phyloP scores from a whole-genome alignment of 2,888 invertebrate species.

The Aplocera efformata region DNA sequence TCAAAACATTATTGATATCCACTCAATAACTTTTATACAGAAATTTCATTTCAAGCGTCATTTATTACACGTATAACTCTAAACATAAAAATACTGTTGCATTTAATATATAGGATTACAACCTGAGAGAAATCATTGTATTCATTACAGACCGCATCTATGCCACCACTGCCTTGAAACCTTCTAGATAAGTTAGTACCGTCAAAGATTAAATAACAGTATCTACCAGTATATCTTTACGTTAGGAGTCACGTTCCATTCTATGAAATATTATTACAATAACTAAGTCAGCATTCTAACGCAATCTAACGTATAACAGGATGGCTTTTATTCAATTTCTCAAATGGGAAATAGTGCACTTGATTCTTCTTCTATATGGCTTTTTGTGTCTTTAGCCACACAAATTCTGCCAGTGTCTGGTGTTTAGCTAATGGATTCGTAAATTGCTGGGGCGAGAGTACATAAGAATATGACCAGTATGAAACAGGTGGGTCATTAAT shows the following conservation, averaged over 20 bases:
- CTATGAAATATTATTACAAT: conserved; percentile 11
- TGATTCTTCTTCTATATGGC: too few relatives aligned
- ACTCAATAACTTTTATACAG: too few relatives aligned
- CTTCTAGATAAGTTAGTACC: conserved; percentile 16
- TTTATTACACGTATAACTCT: too few relatives aligned
- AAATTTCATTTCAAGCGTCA: too few relatives aligned
- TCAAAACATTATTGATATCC: too few relatives aligned
- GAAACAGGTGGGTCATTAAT: too few relatives aligned
- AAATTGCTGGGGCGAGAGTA: too few relatives aligned
- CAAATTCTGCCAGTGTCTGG: too few relatives aligned
- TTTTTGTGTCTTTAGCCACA: too few relatives aligned
- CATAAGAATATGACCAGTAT: too few relatives aligned
- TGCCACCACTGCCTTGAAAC: conserved; percentile 11
- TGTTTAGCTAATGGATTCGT: too few relatives aligned
- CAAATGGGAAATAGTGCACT: conserved; percentile 12
- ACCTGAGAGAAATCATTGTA: conserved; percentile 8
- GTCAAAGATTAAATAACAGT: conserved; percentile 4
- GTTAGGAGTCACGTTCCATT: conserved; percentile 22
- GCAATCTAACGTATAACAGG: conserved; percentile 3
- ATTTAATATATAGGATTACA: conserved; percentile 7
- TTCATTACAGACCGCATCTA: conserved; percentile 10
- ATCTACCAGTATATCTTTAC: neutral
- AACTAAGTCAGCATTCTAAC: conserved; percentile 7
- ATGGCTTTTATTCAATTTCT: conserved; percentile 11
- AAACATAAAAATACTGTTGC: too few relatives aligned